Evolutionary conservation across 1,140 invertebrate genomes (phyloP).

Genomic region (Nymphalis io): DNA sequence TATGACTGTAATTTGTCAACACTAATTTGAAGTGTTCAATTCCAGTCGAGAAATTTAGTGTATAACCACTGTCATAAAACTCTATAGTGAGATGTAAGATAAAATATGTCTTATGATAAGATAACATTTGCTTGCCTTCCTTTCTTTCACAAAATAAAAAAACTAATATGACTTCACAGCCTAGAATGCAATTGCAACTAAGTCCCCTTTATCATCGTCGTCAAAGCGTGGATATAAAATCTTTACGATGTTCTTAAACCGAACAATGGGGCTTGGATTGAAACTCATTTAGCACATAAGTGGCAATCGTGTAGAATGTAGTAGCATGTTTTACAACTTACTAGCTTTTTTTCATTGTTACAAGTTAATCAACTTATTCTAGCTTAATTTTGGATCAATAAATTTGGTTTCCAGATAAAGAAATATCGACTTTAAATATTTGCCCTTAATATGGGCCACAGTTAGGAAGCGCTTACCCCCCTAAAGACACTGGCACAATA

Average conservation of each 20-base stretch:
- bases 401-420: too few relatives aligned
- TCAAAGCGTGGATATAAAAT: constrained; percentile 26
- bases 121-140: not conserved
- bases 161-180: constrained; percentile 10
- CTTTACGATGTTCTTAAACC: constrained; percentile 44
- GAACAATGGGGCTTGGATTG: constrained; percentile 45
- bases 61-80: too few relatives aligned
- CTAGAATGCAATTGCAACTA: constrained; percentile 30
- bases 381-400: not conserved
- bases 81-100: too few relatives aligned
- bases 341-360: not conserved
- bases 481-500: too few relatives aligned
- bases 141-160: not conserved
- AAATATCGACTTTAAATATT: too few relatives aligned
- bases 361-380: not conserved
- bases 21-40: too few relatives aligned
- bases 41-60: too few relatives aligned
- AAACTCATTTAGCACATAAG: constrained; percentile 44
- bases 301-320: constrained; percentile 25
- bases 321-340: constrained; percentile 14
- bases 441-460: too few relatives aligned
- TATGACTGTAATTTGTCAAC: too few relatives aligned
- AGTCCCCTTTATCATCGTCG: constrained; percentile 26
- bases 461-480: too few relatives aligned
- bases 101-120: too few relatives aligned